Conservation (phyloP, 2,113 vertebrate species). For the Takifugu flavidus region DNA sequence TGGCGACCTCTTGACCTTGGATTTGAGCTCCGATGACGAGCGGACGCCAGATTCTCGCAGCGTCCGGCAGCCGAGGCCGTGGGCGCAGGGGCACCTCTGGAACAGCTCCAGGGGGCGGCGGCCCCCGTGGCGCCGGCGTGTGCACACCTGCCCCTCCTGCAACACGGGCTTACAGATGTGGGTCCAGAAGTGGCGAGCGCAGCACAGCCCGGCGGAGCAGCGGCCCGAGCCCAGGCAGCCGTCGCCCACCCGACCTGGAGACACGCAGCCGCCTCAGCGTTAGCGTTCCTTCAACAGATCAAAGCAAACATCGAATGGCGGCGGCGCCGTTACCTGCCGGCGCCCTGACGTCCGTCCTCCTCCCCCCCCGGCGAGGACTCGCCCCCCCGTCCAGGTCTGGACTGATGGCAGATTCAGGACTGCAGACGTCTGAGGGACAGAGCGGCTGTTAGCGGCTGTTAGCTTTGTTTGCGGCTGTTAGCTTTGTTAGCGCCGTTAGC, state of each 20-base stretch:
- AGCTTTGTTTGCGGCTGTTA: not conserved
- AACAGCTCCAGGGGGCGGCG: slow-evolving; percentile 87
- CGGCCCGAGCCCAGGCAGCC: slow-evolving; percentile 84
- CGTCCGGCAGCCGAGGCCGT: slow-evolving; percentile 78
- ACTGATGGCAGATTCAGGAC: slow-evolving; percentile 41
- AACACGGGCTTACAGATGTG: slow-evolving; percentile 92
- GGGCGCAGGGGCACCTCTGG: slow-evolving; percentile 88
- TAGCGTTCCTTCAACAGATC: not conserved
- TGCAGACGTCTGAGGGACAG: slow-evolving; percentile 77
- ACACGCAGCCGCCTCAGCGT: not conserved
- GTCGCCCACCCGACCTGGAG: slow-evolving; percentile 81
- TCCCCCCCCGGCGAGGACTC: slow-evolving; percentile 79
- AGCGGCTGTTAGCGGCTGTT: not conserved
- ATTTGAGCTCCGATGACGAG: not conserved
- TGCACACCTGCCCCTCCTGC: slow-evolving; percentile 87
- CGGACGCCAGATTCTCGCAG: slow-evolving; percentile 48
- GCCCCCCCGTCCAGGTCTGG: slow-evolving; percentile 71
- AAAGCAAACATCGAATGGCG: not conserved
- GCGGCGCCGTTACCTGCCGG: slow-evolving; percentile 59
- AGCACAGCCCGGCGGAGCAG: slow-evolving; percentile 82
- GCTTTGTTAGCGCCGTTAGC: not conserved
- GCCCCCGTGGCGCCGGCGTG: slow-evolving; percentile 82
- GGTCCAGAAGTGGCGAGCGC: slow-evolving; percentile 93
- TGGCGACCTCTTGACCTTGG: not conserved
- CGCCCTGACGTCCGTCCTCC: slow-evolving; percentile 72